Percentiles rank a stretch among this genome's conserved stretches.
Evolutionary conservation across 2,888 invertebrate species (phyloP).

Genomic region (Lamellibrachia columna): DNA sequence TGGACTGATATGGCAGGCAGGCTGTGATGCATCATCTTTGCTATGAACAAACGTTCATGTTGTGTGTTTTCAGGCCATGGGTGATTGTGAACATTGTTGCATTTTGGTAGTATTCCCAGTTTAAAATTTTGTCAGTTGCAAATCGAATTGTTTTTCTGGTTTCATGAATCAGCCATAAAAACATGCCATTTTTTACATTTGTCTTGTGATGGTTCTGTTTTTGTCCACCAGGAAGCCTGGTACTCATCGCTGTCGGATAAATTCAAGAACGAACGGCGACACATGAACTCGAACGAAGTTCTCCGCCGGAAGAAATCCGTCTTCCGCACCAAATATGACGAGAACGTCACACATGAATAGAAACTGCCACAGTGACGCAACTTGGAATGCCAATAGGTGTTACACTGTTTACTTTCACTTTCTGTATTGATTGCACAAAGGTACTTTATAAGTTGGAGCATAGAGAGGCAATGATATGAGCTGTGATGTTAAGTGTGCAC

Average conservation of each 20-base stretch:
- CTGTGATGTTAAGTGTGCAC: background rate
- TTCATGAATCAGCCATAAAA: background rate
- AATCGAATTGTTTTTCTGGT: background rate
- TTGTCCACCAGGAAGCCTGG: conserved; percentile 6
- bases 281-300: background rate
- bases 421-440: background rate
- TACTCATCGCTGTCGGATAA: background rate
- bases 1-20: conserved; percentile 3
- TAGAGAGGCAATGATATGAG: background rate
- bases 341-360: background rate
- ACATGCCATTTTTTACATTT: background rate
- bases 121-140: background rate
- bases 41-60: background rate
- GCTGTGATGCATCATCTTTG: background rate
- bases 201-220: background rate
- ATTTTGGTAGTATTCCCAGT: background rate
- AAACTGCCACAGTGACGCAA: background rate
- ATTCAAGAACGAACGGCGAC: background rate
- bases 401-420: background rate
- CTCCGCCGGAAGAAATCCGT: background rate
- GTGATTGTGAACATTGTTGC: background rate
- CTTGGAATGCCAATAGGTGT: background rate
- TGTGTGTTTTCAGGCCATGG: background rate
- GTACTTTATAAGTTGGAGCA: background rate
- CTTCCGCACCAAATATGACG: background rate